Base-by-base conservation (phyloP, 2,797 vertebrate species). In the Pelochelys cantorii region DNA sequence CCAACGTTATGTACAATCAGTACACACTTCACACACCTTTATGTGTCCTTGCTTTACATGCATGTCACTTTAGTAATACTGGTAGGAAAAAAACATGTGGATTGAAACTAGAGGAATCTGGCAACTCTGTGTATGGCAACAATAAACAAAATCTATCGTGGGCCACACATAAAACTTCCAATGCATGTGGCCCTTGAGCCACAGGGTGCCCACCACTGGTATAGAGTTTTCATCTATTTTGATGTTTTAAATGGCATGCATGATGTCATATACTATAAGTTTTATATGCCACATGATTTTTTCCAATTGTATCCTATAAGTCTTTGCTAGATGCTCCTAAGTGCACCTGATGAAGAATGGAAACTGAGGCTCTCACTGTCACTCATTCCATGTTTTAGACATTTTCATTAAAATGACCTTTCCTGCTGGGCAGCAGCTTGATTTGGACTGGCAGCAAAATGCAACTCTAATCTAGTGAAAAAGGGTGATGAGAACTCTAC, bases 191-290 rank as follows among this genome's bases (percentile, higher is more conserved):
- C 42, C 42, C 42, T 48, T 48, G 42, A 48, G 42, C 42, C 42
- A 48, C 42, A 48, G 8, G 42, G 42, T 48, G 42, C 42, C 42
- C 42, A 48, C 42, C 42, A 48, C 42, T 48, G 42, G 42, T 48
- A 48, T 48, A 25, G 91, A 88, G 53, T 74, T 95, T 97, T 94
- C 53, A 93, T 93, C 95, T 93, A 91, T 96, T 90, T 84, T 88
- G 88, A 86, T 88, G 79, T 62, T 31, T 60, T 93, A 84, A 85
- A 91, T 88, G 82, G 91, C 84, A 56, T 42, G 15, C 1, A 92
- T 57, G 62, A 31, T 85, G 0, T 53, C 52, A 3, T 18, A 14
- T 60, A 55, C 93, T 95, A 22, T 48, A 75, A 27, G 37, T 68
- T 91, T 93, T 95, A 37, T 84, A 53, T 65, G 34, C 57, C 84